Evolutionary conservation across 2,888 invertebrate genomes (phyloP), one percentile per base, ranked within the genome.

Genomic region (Hirtodrosophila cameraria): DNA sequence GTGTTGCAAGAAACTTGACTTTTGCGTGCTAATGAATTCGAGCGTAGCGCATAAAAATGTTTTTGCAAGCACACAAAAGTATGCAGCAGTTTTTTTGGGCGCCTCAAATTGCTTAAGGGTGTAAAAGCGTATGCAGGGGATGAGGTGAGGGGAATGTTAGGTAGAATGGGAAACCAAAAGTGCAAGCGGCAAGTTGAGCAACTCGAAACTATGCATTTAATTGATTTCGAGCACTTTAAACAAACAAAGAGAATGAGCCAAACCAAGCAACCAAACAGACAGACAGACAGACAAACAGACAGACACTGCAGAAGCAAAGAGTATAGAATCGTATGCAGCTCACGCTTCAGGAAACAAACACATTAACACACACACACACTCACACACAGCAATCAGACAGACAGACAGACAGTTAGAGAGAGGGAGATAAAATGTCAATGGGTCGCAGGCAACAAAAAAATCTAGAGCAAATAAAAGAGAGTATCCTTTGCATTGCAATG

Each of bases 201-300:
- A 81, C 81, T 80, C 46, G 63, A 86, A 80, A 84, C 86, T 86
- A 86, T 84, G 86, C 80, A 84, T 81, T 81, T 81, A 81, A 81
- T 81, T 81, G 80, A 81, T 81, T 81, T 84, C 67, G 61, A 84
- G 85, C 60, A 58, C 77, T 76, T 80, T 60, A 66, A 72, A 55
- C 73, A 75, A 75, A 75, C 58, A 65, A 39, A 64, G 28, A 52
- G 54, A 48, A 48, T 28, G 46, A 41, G 41, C 15, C 15, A 33
- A 25, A 35, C 15, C 16, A 33, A 35, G 58, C 27, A 48, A 53
- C 33, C 27, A 39, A 57, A 36, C n/a, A n/a, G n/a, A n/a, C 38
- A 57, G 25, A 1, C 25, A n/a, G 12, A n/a, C 31, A 31, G 33
- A 7, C 2, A 4, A 16, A 2, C 12, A 30, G n/a, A 13, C 30